These are phyloP conservation scores for Tiliqua scincoides DNA, from an alignment of 2,113 vertebrate genomes.

Conservation along the genomic window DNA sequence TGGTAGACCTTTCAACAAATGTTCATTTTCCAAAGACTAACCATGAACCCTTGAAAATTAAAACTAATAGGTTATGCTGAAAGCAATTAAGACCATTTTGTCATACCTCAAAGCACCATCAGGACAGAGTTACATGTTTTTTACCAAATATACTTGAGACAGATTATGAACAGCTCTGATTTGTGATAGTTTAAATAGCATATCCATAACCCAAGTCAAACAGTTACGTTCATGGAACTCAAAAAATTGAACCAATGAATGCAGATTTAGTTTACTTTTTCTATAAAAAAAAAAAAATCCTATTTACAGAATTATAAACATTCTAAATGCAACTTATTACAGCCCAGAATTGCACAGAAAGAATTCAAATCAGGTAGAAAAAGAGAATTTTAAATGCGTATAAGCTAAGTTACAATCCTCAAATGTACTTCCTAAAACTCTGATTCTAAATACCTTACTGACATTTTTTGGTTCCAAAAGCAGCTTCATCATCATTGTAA, in stretches of 20 bases:
- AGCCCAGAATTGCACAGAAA: not conserved
- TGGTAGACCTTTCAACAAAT: constrained; percentile 39
- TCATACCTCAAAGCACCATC: not conserved
- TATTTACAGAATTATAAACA: not conserved
- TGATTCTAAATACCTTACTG: not conserved
- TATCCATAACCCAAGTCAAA: not conserved
- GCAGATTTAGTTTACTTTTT: not conserved
- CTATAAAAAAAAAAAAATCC: not conserved
- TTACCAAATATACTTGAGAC: constrained; percentile 14
- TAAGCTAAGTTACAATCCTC: not conserved
- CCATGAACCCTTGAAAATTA: constrained; percentile 22
- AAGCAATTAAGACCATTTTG: constrained; percentile 23
- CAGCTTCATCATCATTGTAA: not conserved
- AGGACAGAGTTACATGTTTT: not conserved
- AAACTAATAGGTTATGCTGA: constrained; percentile 27
- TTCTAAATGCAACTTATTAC: not conserved
- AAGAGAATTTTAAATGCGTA: not conserved
- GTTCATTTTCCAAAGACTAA: constrained; percentile 26
- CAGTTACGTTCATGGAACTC: not conserved
- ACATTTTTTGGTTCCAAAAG: not conserved
- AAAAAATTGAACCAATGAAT: not conserved
- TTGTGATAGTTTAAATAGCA: not conserved
- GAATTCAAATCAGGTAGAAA: not conserved
- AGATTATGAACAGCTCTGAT: not conserved
- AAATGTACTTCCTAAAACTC: not conserved